Evolutionary conservation across 2,113 vertebrate genomes (phyloP), one percentile per base, ranked within the genome.

Genomic region (Pithys albifrons): DNA sequence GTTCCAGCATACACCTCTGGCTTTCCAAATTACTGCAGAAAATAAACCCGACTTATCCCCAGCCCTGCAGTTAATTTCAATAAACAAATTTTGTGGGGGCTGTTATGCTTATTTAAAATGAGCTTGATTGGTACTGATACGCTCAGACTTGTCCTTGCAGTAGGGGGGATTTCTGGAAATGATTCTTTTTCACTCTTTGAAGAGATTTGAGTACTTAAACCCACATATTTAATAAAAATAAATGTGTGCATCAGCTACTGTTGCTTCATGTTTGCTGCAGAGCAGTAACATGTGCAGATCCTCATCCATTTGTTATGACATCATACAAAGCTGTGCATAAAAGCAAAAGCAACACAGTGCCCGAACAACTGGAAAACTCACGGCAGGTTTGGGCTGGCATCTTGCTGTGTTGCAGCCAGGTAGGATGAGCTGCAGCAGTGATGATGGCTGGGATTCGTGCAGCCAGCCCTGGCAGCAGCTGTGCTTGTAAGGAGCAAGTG

Each of bases 131-230:
- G 48, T 91, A 65, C 20, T 12, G 45, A 35, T 58, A 84, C 76
- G 85, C n/a, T 94, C 69, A 94, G 73, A 46, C 95, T 76, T 91
- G 88, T 23, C 77, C 16, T 76, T 27, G 33, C n/a, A 23, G 67
- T 55, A 79, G 18, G 3, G 25, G 77, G 41, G 62, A 81, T 72
- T 93, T 93, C 76, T 87, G 82, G 64, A 89, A 78, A 67, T 59
- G 7, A 54, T 89, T 41, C 48, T 46, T 80, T 71, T 52, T 72
- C 24, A 20, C 10, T 59, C 35, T 71, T 91, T 12, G 12, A 45
- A 79, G 88, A 62, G 13, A 19, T 49, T 25, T 23, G 29, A 22
- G 15, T 77, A 14, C 48, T 74, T 80, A 64, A 77, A 91, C 29
- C 15, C 29, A 28, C 0, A 0, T 18, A 10, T 55, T 57, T 58